Evolutionary conservation across 2,888 invertebrate genomes (phyloP), one percentile per base, ranked within the genome.

Genomic region (Drosophila monieri): DNA sequence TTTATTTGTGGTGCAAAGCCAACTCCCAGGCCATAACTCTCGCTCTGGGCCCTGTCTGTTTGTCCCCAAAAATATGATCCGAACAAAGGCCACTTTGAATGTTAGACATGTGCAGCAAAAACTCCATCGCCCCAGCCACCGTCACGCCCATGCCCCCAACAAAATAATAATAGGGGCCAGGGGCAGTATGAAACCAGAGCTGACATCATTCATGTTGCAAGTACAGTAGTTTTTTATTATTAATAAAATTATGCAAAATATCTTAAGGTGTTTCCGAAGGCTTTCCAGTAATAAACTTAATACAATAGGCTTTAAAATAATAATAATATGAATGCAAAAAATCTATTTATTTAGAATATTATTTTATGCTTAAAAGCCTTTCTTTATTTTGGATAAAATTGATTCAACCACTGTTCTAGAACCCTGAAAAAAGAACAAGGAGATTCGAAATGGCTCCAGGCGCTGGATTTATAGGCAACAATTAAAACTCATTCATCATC

Each of bases 401-500:
- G 2, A 18, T 43, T 14, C 1, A 35, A 51, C 61, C 73, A 69
- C 68, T 72, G 73, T 72, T 12, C 1, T 23, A 12, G 21, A 15
- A 43, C 41, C 37, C 35, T 52, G 47, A 35, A 9, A 32, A 30
- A 27, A 61, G 48, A 27, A 68, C 56, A 55, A 69, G 73, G 73
- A 69, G 62, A 74, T 43, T 48, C 14, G 46, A 39, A 56, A 18
- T 59, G 59, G 68, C 67, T 61, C 65, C 80, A 73, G 86, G 71
- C 76, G 52, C 58, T 58, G 69, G 66, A 56, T 81, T 86, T 86
- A 80, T 88, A 88, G 88, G 76, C 76, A 88, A 85, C 88, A 85
- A 88, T 88, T 85, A 88, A 85, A 88, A 74, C 87, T 77, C 84
- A 85, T 85, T 85, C 88, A 88, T 85, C 84, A 85, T 84, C 83